These are phyloP conservation scores for Acanthurus lineatus DNA, from an alignment of 2,797 vertebrate genomes.

Conservation along the genomic window DNA sequence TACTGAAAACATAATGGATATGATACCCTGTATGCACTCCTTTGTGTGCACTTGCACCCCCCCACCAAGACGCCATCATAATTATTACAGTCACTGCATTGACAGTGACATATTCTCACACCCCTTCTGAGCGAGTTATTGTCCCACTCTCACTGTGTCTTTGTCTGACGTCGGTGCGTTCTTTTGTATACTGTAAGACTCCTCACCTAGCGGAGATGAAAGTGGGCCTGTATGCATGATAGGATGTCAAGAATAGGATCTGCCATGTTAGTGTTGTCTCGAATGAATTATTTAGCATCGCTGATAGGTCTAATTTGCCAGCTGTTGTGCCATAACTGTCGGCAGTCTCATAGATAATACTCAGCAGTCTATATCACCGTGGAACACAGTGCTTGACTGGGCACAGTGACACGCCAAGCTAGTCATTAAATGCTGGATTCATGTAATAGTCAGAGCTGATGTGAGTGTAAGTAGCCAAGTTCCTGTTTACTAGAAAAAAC, in stretches of 20 bases:
- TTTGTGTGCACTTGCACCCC: slow-evolving; percentile 49
- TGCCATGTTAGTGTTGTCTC: slow-evolving; percentile 84
- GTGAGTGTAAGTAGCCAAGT: slow-evolving; percentile 73
- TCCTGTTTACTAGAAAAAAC: slow-evolving; percentile 73
- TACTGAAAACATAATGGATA: slow-evolving; percentile 60
- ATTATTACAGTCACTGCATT: slow-evolving; percentile 67
- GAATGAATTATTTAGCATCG: slow-evolving; percentile 85
- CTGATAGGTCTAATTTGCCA: slow-evolving; percentile 86
- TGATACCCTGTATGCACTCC: slow-evolving; percentile 33
- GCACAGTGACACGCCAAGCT: slow-evolving; percentile 77
- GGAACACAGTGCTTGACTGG: slow-evolving; percentile 77
- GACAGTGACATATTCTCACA: slow-evolving; percentile 73
- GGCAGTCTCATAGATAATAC: slow-evolving; percentile 80
- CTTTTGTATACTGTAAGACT: slow-evolving; percentile 79
- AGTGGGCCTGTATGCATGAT: slow-evolving; percentile 77
- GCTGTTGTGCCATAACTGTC: slow-evolving; percentile 85
- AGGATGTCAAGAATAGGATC: slow-evolving; percentile 83
- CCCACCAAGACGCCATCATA: slow-evolving; percentile 42
- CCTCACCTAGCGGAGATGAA: slow-evolving; percentile 80
- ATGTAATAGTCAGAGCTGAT: slow-evolving; percentile 68
- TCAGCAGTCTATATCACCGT: slow-evolving; percentile 78
- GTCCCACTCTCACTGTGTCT: slow-evolving; percentile 58
- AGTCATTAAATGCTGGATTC: slow-evolving; percentile 69
- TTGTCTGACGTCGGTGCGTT: slow-evolving; percentile 49
- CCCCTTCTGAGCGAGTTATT: slow-evolving; percentile 71